Conservation (phyloP, 2,797 vertebrate species). For the Tamandua tetradactyla region DNA sequence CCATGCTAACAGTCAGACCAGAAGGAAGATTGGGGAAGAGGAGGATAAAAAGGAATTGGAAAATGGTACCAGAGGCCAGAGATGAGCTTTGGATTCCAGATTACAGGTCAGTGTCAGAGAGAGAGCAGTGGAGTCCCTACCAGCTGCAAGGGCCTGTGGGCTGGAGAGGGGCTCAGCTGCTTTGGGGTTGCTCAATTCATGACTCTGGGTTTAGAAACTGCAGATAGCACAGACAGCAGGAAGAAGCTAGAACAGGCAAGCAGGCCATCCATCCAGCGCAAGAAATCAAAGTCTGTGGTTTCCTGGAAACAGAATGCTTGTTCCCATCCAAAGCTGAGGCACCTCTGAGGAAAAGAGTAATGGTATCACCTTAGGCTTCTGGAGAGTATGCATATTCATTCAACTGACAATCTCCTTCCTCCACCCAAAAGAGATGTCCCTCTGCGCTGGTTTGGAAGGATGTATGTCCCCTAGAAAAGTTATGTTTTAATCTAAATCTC, state of each 20-base stretch:
- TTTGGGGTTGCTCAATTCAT: not conserved
- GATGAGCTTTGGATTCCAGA: not conserved
- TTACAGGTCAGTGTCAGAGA: not conserved
- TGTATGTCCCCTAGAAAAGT: too few relatives aligned
- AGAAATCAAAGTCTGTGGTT: not conserved
- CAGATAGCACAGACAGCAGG: not conserved
- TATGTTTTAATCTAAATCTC: too few relatives aligned
- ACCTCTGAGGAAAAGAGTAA: conserved; percentile 52
- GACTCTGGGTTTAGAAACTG: not conserved
- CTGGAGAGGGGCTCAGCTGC: not conserved
- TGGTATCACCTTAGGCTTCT: not conserved
- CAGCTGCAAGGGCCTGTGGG: not conserved
- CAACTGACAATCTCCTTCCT: not conserved
- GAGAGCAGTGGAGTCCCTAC: not conserved
- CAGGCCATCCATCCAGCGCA: not conserved
- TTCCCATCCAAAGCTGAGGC: not conserved
- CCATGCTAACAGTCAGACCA: not conserved
- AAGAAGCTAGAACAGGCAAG: not conserved
- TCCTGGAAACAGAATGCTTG: not conserved
- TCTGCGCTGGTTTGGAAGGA: too few relatives aligned
- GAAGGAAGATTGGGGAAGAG: not conserved
- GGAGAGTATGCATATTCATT: conserved; percentile 60
- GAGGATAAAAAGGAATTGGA: not conserved
- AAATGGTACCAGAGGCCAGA: not conserved
- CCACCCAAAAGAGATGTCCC: not conserved